A percentile compares a stretch with the other conserved stretches of the same genome.
Evolutionary conservation across 2,113 vertebrate species (phyloP).

Genomic region (Hippolais icterina): DNA sequence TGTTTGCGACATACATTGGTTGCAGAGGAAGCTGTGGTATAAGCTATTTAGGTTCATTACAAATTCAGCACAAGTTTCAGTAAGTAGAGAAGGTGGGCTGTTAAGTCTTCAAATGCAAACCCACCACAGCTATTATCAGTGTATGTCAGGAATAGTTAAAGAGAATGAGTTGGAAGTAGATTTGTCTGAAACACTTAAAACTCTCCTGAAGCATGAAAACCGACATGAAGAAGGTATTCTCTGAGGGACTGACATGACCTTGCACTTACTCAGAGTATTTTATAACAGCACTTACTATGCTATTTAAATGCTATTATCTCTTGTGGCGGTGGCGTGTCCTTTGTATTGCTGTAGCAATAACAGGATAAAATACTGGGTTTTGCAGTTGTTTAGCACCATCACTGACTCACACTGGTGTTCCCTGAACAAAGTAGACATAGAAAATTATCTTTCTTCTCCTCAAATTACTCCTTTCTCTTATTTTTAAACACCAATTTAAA

Average conservation of each 20-base stretch:
- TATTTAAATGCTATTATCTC: not conserved
- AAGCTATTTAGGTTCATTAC: not conserved
- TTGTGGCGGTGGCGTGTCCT: not conserved
- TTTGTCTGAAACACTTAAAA: conserved; percentile 25
- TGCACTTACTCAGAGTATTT: not conserved
- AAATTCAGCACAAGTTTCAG: not conserved
- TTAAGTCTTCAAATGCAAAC: not conserved
- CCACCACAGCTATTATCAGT: not conserved
- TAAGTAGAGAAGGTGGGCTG: not conserved
- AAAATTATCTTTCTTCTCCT: not conserved
- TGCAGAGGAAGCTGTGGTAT: not conserved
- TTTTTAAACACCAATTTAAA: not conserved
- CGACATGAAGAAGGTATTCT: not conserved
- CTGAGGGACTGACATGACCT: not conserved
- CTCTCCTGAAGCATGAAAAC: not conserved
- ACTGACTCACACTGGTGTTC: not conserved
- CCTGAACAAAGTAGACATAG: not conserved
- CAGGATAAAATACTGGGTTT: not conserved
- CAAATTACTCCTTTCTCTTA: not conserved
- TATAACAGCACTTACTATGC: not conserved
- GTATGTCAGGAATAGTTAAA: not conserved
- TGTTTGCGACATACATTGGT: not conserved
- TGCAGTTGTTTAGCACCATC: not conserved
- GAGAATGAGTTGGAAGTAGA: not conserved
- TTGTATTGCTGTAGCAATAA: not conserved